Base-by-base conservation (phyloP, 2,888 invertebrate species). In the Polymixis lichenea region DNA sequence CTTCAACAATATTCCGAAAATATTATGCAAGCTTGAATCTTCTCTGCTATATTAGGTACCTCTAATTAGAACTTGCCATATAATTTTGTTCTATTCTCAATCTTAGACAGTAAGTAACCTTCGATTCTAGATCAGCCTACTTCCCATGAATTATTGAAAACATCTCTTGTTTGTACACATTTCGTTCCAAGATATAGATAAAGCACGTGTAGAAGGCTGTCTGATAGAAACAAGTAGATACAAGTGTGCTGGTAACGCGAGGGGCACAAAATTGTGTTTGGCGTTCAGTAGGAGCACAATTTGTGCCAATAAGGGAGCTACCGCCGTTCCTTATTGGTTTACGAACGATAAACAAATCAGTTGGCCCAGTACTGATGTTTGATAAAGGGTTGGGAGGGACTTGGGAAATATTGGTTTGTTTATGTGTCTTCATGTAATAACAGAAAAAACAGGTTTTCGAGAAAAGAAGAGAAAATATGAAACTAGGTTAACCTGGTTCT, bases 181-280 rank as follows among this genome's bases (percentile, higher is more conserved):
- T 80, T 72, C 38, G 32, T 62, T 56, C 53, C 22, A 58, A 76
- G 83, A 85, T 86, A 74, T 74, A 87, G 86, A 85, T 87, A 86
- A 79, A 83, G 67, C 86, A 86, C 77, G 83, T 76, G 77, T 68
- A 73, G 72, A 77, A 80, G 78, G 80, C 75, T 80, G 77, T 77
- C 55, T 80, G 83, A 81, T 84, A 84, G 67, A 78, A 76, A 78
- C 83, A 76, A 82, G 78, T 76, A 72, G 61, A 71, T 56, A 76
- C 71, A 74, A 82, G 86, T 72, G 77, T 58, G 65, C 72, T 69
- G 62, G 77, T 71, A 77, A 72, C 49, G 56, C 74, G 86, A 73
- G 78, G 86, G 74, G 78, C 51, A 73, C 84, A 62, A 84, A 83
- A 83, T 84, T 86, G 86, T 86, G 77, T 84, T 86, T 84, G 74